phyloP scores from a whole-genome alignment of 2,888 invertebrate species.

The Eurois occulta region DNA sequence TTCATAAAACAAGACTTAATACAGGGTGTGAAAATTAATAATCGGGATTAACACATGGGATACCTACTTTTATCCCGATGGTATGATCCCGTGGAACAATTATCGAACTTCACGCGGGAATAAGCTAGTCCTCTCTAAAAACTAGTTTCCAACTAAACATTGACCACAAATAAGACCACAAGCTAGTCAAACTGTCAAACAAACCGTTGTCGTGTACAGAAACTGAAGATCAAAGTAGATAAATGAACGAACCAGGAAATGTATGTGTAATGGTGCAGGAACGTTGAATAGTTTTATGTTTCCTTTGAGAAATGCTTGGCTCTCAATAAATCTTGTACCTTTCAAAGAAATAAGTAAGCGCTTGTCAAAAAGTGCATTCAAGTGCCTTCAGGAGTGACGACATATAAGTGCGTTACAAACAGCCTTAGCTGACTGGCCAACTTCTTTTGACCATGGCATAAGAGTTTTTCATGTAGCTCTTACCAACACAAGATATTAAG shows the following conservation, averaged over 20 bases:
- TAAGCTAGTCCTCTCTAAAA: background rate
- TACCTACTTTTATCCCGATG: too few species aligned
- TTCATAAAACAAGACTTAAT: too few species aligned
- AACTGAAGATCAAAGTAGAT: conserved; percentile 12
- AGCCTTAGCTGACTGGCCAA: conserved; percentile 3
- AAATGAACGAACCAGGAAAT: conserved; percentile 30
- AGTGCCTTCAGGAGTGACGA: background rate
- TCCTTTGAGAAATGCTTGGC: conserved; percentile 14
- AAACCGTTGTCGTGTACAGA: background rate
- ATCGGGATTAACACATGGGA: too few species aligned
- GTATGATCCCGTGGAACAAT: too few species aligned
- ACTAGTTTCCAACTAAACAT: background rate
- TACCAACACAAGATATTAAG: background rate
- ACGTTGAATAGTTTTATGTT: conserved; percentile 35
- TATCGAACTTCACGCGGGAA: too few species aligned
- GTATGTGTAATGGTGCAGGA: conserved; percentile 47
- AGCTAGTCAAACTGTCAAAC: background rate
- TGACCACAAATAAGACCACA: background rate
- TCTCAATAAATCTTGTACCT: conserved; percentile 27
- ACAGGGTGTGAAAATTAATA: too few species aligned
- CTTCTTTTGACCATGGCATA: background rate
- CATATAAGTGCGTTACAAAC: background rate
- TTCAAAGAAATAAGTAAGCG: conserved; percentile 41
- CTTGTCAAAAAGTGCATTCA: conserved; percentile 26
- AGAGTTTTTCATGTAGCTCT: background rate